Evolutionary conservation across 2,888 invertebrate genomes (phyloP), one percentile per base, ranked within the genome.

Genomic region (Philhelius pedissequus): DNA sequence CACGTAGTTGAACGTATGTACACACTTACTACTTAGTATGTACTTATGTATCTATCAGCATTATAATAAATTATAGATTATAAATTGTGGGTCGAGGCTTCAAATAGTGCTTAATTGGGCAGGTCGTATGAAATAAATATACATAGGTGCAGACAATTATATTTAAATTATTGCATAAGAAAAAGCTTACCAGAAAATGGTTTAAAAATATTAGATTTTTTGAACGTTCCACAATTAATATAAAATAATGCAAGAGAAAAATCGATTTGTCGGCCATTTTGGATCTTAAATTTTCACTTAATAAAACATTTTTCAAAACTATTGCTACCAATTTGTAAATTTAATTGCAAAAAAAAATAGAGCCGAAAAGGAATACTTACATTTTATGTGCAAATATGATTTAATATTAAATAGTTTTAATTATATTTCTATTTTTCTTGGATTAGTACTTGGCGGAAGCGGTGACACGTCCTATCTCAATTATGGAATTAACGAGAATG

Each of bases 201-300:
- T 9, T 11, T 32, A 32, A 32, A 9, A 1, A 32, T 3, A 32
- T 30, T 1, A 3, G 32, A 0, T 32, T 43, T 43, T 43, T 18
- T 9, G 18, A 20, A 43, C 9, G 9, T 48, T 64, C 15, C 64
- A 58, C 40, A 27, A 73, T 11, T 32, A 52, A 20, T 18, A 6
- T 22, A 22, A 58, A 60, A 62, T 18, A 6, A 15, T 22, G 13
- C 11, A 25, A 45, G 11, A 45, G 52, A 79, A 83, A 83, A 79
- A 84, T 84, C 79, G 70, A 84, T 84, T 38, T 43, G 54, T 74
- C 82, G 52, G 83, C 83, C 83, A 84, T 84, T 54, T 84, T 84
- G 83, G 52, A 79, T 64, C 9, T 54, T 9, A 32, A 71, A 54
- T 27, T 30, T 5, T 25, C 3, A 5, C 3, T 4, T 25, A 4